Evolutionary conservation across 2,888 invertebrate species (phyloP), one percentile per base, ranked within the genome.

Genomic region (Trisateles emortualis): DNA sequence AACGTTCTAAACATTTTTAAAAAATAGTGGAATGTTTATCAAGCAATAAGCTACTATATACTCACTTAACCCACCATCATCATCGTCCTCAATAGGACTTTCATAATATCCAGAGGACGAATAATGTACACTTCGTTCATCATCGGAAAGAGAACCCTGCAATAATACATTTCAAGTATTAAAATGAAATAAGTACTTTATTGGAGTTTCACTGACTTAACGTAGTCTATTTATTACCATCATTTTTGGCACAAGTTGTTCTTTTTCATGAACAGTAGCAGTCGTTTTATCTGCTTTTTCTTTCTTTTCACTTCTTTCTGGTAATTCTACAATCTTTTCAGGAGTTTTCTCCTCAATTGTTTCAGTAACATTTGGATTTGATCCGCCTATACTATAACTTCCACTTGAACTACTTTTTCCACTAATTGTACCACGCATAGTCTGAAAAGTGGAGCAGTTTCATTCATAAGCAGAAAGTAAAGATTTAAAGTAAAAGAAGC

Each of bases 101-200:
- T 96, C 96, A 78, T 96, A 96, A 82, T 96, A 96, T 0, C 96
- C 96, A 2, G 96, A 95, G 3, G 96, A 96, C 26, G 96, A 96
- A 82, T 96, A 96, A 59, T 95, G 95, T 61, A 93, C 95, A 85
- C 95, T 95, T 78, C 95, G 90, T 79, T 96, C 95, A 72, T 95
- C 95, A 72, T 96, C 95, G 5, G 95, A 95, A 50, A 94, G 76
- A 5, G 95, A 95, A 47, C 94, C 93, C 88, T 95, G 65, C 19
- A 84, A 78, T 26, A 65, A 47, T 22, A 40, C 14, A 2, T 6
- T 16, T 35, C 1, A 24, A 10, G 11, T n/a, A n/a, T 29, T 17
- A 38, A 5, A 1, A 11, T 16, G n/a, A 22, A 17, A 22, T 33
- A 29, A 8, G 30, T 39, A 22, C 13, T 32, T 32, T 32, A 6